Evolutionary conservation across 2,113 vertebrate genomes (phyloP).

Genomic region (Aramus guarauna): DNA sequence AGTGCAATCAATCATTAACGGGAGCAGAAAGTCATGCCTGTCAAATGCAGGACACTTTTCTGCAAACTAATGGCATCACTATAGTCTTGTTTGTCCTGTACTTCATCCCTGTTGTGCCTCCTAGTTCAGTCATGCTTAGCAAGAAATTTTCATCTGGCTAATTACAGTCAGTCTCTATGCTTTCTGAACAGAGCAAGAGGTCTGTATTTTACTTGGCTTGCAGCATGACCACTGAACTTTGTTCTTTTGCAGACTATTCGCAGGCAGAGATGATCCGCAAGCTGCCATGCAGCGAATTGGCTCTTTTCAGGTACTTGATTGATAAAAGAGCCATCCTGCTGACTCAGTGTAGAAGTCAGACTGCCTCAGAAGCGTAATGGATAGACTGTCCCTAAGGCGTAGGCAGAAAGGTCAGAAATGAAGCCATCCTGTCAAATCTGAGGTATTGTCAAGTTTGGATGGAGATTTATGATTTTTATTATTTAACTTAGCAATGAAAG

Average conservation of each 20-base stretch:
- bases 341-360: background rate
- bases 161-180: background rate
- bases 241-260: background rate
- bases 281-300: accelerated
- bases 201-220: background rate
- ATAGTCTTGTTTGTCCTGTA: background rate
- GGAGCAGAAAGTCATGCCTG: background rate
- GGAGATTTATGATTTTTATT: background rate
- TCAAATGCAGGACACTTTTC: background rate
- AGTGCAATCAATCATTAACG: background rate
- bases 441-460: background rate
- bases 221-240: background rate
- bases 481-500: background rate
- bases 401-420: background rate
- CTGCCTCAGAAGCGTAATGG: background rate
- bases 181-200: background rate
- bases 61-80: background rate
- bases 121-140: background rate
- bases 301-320: background rate
- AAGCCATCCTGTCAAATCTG: background rate
- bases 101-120: background rate
- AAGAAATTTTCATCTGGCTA: background rate
- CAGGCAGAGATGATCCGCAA: background rate
- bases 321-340: background rate
- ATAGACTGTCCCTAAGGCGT: background rate